Percentiles rank a stretch among this genome's conserved stretches.
Evolutionary conservation across 37 sponge, comb jelly and placozoan genomes (phyloP).

Genomic region (Cliona cf. orientalis): DNA sequence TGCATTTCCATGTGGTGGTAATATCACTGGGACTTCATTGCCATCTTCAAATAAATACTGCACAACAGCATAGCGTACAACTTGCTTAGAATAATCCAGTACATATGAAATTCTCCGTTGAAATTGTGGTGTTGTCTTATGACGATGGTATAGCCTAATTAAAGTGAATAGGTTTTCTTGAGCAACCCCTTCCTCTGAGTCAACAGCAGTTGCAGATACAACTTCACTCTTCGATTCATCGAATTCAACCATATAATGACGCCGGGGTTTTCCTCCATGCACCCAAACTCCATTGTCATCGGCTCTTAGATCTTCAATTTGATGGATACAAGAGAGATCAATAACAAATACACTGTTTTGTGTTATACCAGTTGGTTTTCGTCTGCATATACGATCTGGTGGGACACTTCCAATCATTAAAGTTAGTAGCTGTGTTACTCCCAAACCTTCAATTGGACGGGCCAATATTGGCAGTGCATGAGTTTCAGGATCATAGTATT

Average conservation of each 20-base stretch:
- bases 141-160: not conserved
- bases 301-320: conserved; percentile 11
- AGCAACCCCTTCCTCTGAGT: not conserved
- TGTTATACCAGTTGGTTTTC: not conserved
- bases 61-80: not conserved
- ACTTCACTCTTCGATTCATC: not conserved
- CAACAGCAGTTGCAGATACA: not conserved
- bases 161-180: not conserved
- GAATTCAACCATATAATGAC: not conserved
- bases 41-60: conserved; percentile 15
- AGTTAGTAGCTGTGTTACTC: conserved; percentile 1
- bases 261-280: not conserved
- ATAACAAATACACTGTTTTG: conserved; percentile 18
- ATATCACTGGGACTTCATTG: conserved; percentile 3
- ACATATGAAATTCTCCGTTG: conserved; percentile 12
- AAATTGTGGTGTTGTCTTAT: conserved; percentile 6
- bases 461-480: too few relatives aligned
- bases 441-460: too few relatives aligned
- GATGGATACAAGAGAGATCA: not conserved
- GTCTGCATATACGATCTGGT: not conserved
- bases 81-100: not conserved
- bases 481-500: too few relatives aligned
- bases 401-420: conserved; percentile 10
- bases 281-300: conserved; percentile 16
- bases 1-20: not conserved